Evolutionary conservation across 2,888 invertebrate species (phyloP), one percentile per base, ranked within the genome.

Genomic region (Coremacera marginata): DNA sequence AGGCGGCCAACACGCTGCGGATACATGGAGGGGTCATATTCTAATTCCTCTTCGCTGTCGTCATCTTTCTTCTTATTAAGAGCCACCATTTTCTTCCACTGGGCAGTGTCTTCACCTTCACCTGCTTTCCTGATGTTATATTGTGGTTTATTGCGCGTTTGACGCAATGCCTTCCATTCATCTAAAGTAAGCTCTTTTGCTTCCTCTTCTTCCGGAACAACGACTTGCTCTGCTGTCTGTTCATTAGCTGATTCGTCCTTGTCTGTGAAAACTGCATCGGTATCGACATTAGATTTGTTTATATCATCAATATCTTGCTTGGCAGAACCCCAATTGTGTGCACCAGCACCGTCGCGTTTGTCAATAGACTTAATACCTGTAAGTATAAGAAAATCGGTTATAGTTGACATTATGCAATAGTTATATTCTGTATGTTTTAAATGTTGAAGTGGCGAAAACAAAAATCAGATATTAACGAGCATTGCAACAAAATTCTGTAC

Each of bases 251-350:
- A 86, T 80, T 84, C 88, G 76, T 87, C 90, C 77, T 88, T 91
- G 55, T 89, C 88, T 55, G 84, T 82, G 70, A 80, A 77, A 34
- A 82, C 81, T 31, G 81, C 37, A 81, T 85, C 82, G 57, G 83
- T 81, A 71, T 84, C 80, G 76, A 80, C 81, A 8, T 77, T 79
- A 7, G 85, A 80, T 83, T 88, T 86, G 77, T 85, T 88, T 27
- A 86, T 79, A 77, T 89, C 89, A 92, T 94, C 96, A 85, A 97
- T 93, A 84, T 97, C 96, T 89, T 98, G 97, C 90, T 95, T 95
- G 85, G 95, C 93, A 82, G 95, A 95, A 84, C 98, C 98, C 98
- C 98, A 98, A 91, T 98, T 98, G 90, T 96, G 96, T 82, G 97
- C 94, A 82, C 98, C 98, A 89, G 94, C 95, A 84, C 98, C 98